Base-by-base conservation (phyloP, 1,140 invertebrate species). In the Homalodisca vitripennis region DNA sequence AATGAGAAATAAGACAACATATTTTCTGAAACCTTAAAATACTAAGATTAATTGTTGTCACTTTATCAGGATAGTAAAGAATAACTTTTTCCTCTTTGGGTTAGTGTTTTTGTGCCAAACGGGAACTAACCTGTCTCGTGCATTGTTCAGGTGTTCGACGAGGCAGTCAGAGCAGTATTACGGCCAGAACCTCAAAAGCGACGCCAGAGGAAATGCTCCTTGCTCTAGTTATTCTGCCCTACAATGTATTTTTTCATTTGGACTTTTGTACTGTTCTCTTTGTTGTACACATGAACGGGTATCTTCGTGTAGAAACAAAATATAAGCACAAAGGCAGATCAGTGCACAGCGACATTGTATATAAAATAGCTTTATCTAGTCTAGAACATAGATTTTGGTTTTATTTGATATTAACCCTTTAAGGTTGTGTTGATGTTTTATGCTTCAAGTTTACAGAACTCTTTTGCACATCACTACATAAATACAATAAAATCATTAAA, bases 141-240 rank as follows among this genome's bases (percentile, higher is more conserved):
- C 34, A 41, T 41, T 6, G 6, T 76, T 31, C 80, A 95, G 89
- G 95, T 98, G 55, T 98, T 98, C 84, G 96, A 98, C 77, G 96
- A 98, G 85, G 95, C 95, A 29, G 95, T 98, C 29, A 84, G 96
- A 74, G 93, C 95, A 53, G 95, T 98, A 60, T 83, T 98, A 75
- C 87, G 94, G 84, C 96, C 96, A 53, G 93, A 95, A 82, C 94
- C 94, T 31, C 89, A 93, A 77, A 94, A 95, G 81, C 87, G 93
- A 79, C 87, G 92, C 81, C 94, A 96, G 85, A 88, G 92, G 83
- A 95, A 94, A 82, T 97, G 94, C 85, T 86, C 86, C 82, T 85
- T 95, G 78, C 89, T 95, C 86, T 95, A 94, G 74, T 73, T 32
- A 65, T 48, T 26, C 20, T 26, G 22, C 48, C 22, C 48, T 12